phyloP scores from a whole-genome alignment of 2,888 invertebrate genomes.

The Lysandra coridon region DNA sequence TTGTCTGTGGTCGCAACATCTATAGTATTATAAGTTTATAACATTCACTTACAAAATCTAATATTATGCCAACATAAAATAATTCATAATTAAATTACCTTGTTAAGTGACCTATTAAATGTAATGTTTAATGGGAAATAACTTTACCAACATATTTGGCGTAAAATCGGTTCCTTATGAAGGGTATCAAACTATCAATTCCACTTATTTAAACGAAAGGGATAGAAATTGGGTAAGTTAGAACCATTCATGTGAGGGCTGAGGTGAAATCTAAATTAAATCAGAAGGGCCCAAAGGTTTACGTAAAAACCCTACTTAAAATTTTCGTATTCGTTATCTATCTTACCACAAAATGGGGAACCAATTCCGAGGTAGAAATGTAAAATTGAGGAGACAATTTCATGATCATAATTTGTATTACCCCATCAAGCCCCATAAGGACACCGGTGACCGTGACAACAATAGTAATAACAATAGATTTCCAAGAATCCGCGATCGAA shows the following conservation, averaged over 20 bases:
- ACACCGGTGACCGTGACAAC: too few relatives aligned
- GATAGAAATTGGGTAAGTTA: neutral
- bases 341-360: neutral
- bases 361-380: neutral
- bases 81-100: too few relatives aligned
- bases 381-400: neutral
- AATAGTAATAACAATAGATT: too few relatives aligned
- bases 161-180: neutral
- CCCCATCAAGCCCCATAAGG: too few relatives aligned
- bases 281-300: neutral
- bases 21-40: too few relatives aligned
- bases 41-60: too few relatives aligned
- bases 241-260: neutral
- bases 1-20: too few relatives aligned
- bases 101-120: too few relatives aligned
- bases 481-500: too few relatives aligned
- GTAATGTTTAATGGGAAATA: too few relatives aligned
- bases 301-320: neutral
- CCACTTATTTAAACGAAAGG: neutral
- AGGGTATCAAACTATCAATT: neutral
- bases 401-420: neutral
- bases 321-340: neutral
- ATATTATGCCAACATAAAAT: too few relatives aligned
- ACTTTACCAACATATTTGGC: neutral
- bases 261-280: slow-evolving; percentile 12